phyloP scores from a whole-genome alignment of 2,888 invertebrate genomes.

The Drosophila kambysellisi region DNA sequence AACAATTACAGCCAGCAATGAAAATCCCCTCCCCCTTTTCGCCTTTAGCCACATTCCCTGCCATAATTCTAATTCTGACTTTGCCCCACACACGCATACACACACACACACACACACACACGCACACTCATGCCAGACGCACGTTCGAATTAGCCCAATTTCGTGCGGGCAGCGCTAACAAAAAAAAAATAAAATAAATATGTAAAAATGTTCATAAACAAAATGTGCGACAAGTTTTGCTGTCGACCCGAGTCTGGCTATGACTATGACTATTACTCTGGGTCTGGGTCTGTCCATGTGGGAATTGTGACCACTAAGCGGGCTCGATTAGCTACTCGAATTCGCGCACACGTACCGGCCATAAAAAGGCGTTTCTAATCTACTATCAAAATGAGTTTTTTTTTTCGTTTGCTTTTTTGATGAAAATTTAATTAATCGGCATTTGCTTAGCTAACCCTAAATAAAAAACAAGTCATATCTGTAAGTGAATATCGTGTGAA shows the following conservation, averaged over 20 bases:
- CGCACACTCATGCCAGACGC: constrained; percentile 57
- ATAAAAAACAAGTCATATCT: constrained; percentile 56
- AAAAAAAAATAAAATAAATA: constrained; percentile 40
- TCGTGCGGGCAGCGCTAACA: constrained; percentile 68
- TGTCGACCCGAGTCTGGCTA: constrained; percentile 7
- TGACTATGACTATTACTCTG: constrained; percentile 18
- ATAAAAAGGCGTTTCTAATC: constrained; percentile 75
- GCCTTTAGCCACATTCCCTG: constrained; percentile 31
- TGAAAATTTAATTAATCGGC: constrained; percentile 72
- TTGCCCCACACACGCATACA: constrained; percentile 37
- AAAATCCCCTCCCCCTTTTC: constrained; percentile 27
- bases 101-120: constrained; percentile 28
- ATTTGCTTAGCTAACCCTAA: constrained; percentile 28
- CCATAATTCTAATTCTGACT: constrained; percentile 74
- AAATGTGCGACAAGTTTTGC: constrained; percentile 68
- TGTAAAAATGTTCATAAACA: constrained; percentile 75
- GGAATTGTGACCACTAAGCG: constrained; percentile 58
- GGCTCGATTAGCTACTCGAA: constrained; percentile 79
- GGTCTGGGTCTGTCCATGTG: constrained; percentile 44
- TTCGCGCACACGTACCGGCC: constrained; percentile 76
- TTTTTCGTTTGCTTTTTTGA: constrained; percentile 40
- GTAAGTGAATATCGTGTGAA: constrained; percentile 74
- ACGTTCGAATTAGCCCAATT: constrained; percentile 81
- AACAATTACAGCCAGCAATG: constrained; percentile 70
- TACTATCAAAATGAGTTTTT: constrained; percentile 49